Conservation (phyloP, 2,888 invertebrate species). For the Drosophila setosimentum region DNA sequence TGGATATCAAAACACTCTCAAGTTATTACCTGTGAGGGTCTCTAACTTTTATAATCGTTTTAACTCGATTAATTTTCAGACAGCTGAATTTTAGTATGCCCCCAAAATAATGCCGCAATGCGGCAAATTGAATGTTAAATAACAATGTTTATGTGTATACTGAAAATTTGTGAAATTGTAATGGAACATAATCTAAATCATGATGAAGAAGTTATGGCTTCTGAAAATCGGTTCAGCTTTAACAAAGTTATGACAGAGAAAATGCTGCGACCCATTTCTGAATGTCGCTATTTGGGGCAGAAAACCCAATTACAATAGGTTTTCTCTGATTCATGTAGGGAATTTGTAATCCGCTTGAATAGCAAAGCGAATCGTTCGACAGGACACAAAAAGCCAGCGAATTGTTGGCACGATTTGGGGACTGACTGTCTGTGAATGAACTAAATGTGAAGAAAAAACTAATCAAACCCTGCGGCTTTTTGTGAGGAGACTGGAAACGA, state of each 20-base stretch:
- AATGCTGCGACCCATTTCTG: background rate
- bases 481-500: slow-evolving; percentile 34
- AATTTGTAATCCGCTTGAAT: background rate
- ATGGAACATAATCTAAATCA: background rate
- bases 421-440: slow-evolving; percentile 5
- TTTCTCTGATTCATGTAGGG: background rate
- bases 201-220: background rate
- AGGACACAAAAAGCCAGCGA: background rate
- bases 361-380: background rate
- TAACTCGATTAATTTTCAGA: slow-evolving; percentile 8
- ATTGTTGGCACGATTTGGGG: background rate
- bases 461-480: slow-evolving; percentile 66
- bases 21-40: background rate
- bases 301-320: background rate
- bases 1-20: slow-evolving; percentile 24
- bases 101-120: background rate
- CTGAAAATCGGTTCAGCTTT: background rate
- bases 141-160: background rate
- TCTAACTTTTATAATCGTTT: background rate
- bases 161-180: background rate
- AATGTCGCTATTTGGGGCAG: background rate
- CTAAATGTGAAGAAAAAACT: slow-evolving; percentile 48
- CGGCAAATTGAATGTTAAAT: background rate
- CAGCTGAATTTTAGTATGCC: slow-evolving; percentile 1
- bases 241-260: background rate